phyloP scores from a whole-genome alignment of 1,140 invertebrate species.

The Lasaia peninsularis region DNA sequence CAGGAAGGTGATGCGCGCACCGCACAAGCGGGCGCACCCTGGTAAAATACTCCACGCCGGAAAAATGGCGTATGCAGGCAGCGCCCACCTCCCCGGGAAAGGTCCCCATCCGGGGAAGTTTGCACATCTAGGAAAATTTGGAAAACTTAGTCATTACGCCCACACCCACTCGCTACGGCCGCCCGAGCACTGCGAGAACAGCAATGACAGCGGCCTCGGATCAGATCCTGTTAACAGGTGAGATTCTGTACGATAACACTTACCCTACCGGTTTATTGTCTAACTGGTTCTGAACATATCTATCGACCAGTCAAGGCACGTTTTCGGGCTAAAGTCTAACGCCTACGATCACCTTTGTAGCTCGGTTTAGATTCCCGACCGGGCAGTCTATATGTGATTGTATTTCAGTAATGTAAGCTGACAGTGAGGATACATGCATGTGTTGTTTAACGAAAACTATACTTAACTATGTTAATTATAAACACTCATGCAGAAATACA shows the following conservation, averaged over 20 bases:
- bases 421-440: too few relatives aligned
- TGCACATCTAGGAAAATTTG: slow-evolving; percentile 62
- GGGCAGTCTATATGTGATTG: too few relatives aligned
- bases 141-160: slow-evolving; percentile 59
- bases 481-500: too few relatives aligned
- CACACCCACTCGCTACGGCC: slow-evolving; percentile 60
- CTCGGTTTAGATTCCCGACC: too few relatives aligned
- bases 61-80: slow-evolving; percentile 49
- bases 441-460: too few relatives aligned
- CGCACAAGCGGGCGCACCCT: slow-evolving; percentile 74
- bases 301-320: too few relatives aligned
- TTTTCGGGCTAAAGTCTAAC: too few relatives aligned
- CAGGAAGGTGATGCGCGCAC: slow-evolving; percentile 79
- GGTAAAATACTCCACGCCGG: slow-evolving; percentile 63
- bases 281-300: too few relatives aligned
- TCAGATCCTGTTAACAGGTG: slow-evolving; percentile 80
- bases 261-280: too few relatives aligned
- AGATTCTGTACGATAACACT: slow-evolving; percentile 21
- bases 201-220: slow-evolving; percentile 89
- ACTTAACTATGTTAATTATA: too few relatives aligned
- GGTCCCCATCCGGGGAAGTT: slow-evolving; percentile 63
- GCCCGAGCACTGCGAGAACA: slow-evolving; percentile 84
- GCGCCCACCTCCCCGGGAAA: slow-evolving; percentile 64
- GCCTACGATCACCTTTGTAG: too few relatives aligned
- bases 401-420: too few relatives aligned